Base-by-base conservation (phyloP, 2,113 vertebrate genomes). In the Austrofundulus limnaeus region DNA sequence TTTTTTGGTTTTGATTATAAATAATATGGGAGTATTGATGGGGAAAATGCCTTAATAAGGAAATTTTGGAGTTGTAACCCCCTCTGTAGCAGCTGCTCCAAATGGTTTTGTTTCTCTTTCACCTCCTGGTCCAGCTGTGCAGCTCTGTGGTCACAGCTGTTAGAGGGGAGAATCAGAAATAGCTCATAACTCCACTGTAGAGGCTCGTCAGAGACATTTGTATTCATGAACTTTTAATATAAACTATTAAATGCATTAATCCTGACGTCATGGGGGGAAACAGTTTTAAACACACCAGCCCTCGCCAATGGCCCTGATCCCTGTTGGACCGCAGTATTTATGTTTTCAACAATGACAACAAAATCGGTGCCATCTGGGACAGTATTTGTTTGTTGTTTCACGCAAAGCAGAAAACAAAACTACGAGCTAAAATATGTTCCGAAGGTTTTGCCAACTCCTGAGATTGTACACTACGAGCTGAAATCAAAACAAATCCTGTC, bases 321-420 rank as follows among this genome's bases (percentile, higher is more conserved):
- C 58, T 67, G 47, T 49, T 81, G 71, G 76, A 78, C 67, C 70
- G 70, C 77, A 51, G 45, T 19, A 48, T 45, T 77, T 73, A 43
- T 82, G 80, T 56, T 82, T 84, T 47, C 55, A 53, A 56, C 63
- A 78, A 71, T 28, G 67, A 88, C 81, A 87, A 87, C 81, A 87
- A 76, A 58, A 57, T 68, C 9, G 1, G 63, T 82, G 81, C 83
- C 77, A 85, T 71, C 77, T 75, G 73, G 24, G 50, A 70, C 70
- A 64, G 46, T 83, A 15, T 24, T n/a, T 61, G 80, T 87, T 86
- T 88, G 86, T 82, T 88, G 75, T 87, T 82, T 86, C 64, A 81
- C 60, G 66, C 41, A 25, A 60, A 78, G 70, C 67, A 64, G 54
- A 81, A 86, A 80, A 81, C 77, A 87, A 79, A 89, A 87, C 73